Evolutionary conservation across 2,797 vertebrate species (phyloP), one percentile per base, ranked within the genome.

Genomic region (Phyllotis vaccarum): DNA sequence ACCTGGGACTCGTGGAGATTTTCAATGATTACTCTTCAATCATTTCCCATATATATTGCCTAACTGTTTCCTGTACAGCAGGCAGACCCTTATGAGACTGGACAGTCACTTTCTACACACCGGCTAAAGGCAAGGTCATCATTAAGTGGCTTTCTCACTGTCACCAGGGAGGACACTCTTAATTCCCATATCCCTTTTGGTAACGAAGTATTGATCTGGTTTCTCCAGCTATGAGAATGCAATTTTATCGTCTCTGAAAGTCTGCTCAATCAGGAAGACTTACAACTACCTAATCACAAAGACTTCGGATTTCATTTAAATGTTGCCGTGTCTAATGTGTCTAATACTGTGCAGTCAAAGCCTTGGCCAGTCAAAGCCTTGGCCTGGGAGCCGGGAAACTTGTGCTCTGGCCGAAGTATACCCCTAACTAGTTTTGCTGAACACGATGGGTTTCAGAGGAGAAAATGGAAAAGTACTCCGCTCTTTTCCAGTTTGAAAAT

Each of bases 261-360:
- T 83, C 72, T 93, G 21, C 80, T 74, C 93, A 91, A 60, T 27
- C 52, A 96, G 81, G 58, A 91, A 93, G 93, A 95, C 37, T 79
- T 82, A 91, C 76, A 92, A 66, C 1, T 58, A 56, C 54, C n/a
- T 89, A 85, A 60, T 94, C 75, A 94, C 22, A 43, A 76, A 49
- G 56, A 62, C 81, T 80, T 70, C 40, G 27, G 58, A 64, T 46
- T 92, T 90, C 29, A 80, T 72, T 89, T 87, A 92, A 58, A 79
- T 68, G 68, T 82, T 90, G 62, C 86, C n/a, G n/a, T n/a, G n/a
- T n/a, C n/a, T n/a, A n/a, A n/a, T 43, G 16, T 29, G 27, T 54
- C 27, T 8, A 85, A 21, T 68, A 78, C 1, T 9, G 64, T 75
- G 16, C 29, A 89, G 88, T 88, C 46, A 58, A 80, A 89, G 86